Evolutionary conservation across 2,113 vertebrate genomes (phyloP), one percentile per base, ranked within the genome.

Genomic region (Hippocampus zosterae): DNA sequence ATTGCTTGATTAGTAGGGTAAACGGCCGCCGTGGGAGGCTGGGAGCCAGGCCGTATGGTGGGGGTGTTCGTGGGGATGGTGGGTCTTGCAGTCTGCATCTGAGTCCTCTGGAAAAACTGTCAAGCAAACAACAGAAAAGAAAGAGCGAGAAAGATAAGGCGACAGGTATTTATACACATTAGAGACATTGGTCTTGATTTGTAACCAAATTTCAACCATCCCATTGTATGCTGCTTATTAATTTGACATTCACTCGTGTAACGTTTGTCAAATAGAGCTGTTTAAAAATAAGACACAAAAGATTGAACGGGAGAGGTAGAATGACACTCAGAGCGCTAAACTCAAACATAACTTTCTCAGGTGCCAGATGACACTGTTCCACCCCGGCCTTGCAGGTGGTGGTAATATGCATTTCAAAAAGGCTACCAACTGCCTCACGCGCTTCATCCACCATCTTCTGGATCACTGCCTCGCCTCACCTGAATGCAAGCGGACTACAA

Each of bases 31-130:
- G 91, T 75, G 1, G 96, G 94, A 2, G 92, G 92, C 79, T 98
- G 97, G 0, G 95, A 93, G 62, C 95, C 94, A 0, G 96, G 93
- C 72, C 96, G 95, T 84, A 99, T 89, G 79, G 96, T 95, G 75
- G 94, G 94, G 52, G 85, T 93, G 92, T 94, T 98, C 71, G 94
- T 95, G 67, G 95, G 94, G 87, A 99, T 92, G 79, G 94, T 88
- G 13, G 96, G 93, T 88, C 97, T 87, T 0, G 95, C 92, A 72
- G 95, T 92, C 90, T 98, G 97, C 85, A 98, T 94, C 85, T 95
- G 96, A 84, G 96, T 90, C 91, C 97, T 95, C 93, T 95, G 96
- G 74, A 99, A 96, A 95, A 99, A 98, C 96, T 98, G 61, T 56
- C 56, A 40, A 7, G 16, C 23, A 69, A 61, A 71, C 3, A 66